Evolutionary conservation across 2,888 invertebrate genomes (phyloP), one percentile per base, ranked within the genome.

Genomic region (Glyphotaelius pellucidus): DNA sequence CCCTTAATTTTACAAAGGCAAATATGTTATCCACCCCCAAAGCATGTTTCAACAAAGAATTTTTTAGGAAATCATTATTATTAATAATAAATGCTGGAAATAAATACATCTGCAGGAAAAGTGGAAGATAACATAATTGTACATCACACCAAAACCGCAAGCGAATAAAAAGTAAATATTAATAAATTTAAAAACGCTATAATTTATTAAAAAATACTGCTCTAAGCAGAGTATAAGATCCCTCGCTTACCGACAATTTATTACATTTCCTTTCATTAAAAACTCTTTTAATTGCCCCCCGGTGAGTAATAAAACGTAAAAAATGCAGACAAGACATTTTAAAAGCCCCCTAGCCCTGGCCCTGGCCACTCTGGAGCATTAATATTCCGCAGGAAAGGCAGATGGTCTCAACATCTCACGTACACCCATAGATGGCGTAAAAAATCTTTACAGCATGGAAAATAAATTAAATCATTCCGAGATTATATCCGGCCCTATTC

Each of bases 371-470:
- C 12, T 35, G n/a, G 38, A 9, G 38, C n/a, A 89, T 87, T 87
- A 67, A 87, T 67, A 87, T 52, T 31, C 15, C 88, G 35, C 3
- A 19, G 67, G 79, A 67, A 79, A 11, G 31, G 25, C 88, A 89
- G 88, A 80, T 89, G 88, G 15, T 35, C 88, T 25, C 38, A 38
- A 32, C 88, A 19, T 88, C 79, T 89, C 67, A 80, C 15, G 32
- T 79, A 38, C 19, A 35, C 83, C 35, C 83, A 83, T n/a, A 83
- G 83, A 83, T 47, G 86, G 88, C 80, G n/a, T 30, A 79, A n/a
- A 80, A 79, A 89, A 67, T 89, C 88, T 35, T 67, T 79, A 89
- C 86, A 86, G 47, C 86, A 86, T 86, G 86, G 47, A 86, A 86
- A 86, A 79, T 35, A 89, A 89, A 89, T 89, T 89, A 35, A 89